Percentiles rank a stretch among this genome's conserved stretches.
Evolutionary conservation across 2,113 vertebrate genomes (phyloP).

Genomic region (Falcunculus frontatus): DNA sequence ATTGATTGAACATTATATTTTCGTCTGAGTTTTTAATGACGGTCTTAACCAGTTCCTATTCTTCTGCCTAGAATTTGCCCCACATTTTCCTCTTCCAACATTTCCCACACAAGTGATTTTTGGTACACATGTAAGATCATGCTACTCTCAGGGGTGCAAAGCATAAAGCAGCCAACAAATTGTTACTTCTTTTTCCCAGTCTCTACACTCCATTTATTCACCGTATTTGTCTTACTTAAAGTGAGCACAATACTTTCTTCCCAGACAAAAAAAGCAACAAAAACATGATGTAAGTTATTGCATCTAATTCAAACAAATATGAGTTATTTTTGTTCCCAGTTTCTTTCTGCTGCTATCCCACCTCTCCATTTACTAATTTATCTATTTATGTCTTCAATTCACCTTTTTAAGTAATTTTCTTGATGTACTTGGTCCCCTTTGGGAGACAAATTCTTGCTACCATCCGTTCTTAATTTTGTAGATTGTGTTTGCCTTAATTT

Average conservation of each 20-base stretch:
- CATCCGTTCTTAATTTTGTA: slow-evolving; percentile 1
- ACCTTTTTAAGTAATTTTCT: neutral
- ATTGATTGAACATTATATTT: neutral
- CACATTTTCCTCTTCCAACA: neutral
- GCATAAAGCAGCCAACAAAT: neutral
- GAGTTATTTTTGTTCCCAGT: neutral
- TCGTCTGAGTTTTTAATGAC: neutral
- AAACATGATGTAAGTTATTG: neutral
- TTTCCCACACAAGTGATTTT: neutral
- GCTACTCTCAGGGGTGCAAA: neutral
- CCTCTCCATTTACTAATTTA: neutral
- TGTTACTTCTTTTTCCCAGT: neutral
- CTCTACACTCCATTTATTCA: neutral
- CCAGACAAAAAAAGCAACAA: neutral
- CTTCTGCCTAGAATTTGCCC: neutral
- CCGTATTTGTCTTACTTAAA: neutral
- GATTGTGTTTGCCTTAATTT: neutral
- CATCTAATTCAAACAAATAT: neutral
- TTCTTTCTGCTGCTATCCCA: neutral
- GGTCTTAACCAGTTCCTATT: neutral
- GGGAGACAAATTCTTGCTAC: neutral
- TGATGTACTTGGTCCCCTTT: neutral
- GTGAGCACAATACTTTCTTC: neutral
- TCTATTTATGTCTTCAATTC: neutral
- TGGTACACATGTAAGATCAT: neutral